Conservation (phyloP, 2,113 vertebrate genomes). For the Micromys minutus region DNA sequence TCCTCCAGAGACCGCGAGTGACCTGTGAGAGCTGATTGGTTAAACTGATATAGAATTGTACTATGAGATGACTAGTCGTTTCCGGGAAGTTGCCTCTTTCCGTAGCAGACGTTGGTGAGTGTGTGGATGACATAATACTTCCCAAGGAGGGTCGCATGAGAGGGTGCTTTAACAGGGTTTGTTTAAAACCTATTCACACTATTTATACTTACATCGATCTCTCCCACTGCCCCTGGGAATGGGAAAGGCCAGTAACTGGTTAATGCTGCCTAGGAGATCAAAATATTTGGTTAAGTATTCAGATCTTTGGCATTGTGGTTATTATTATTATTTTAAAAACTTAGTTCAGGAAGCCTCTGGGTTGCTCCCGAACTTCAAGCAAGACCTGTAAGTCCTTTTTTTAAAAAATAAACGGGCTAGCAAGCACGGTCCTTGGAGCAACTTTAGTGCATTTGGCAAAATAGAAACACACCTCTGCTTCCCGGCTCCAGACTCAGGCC, state of each 20-base stretch:
- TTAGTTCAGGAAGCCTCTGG: background rate
- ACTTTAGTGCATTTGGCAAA: background rate
- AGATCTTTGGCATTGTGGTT: background rate
- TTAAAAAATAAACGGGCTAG: background rate
- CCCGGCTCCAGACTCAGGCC: background rate
- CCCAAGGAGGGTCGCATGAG: background rate
- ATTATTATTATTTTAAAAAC: too few species aligned
- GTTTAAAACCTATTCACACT: background rate
- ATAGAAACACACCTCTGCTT: background rate
- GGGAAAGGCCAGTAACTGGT: background rate
- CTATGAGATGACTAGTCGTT: background rate
- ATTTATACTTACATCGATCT: background rate
- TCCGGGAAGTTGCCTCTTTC: conserved; percentile 1
- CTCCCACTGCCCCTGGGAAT: background rate
- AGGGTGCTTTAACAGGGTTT: background rate
- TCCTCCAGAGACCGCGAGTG: background rate
- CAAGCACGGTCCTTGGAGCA: background rate
- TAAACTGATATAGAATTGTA: background rate
- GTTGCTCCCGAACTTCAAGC: background rate
- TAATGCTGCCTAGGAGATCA: background rate
- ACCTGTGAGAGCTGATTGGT: background rate
- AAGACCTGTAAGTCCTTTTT: background rate
- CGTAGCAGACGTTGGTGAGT: background rate
- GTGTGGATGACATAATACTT: background rate
- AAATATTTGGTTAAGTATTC: conserved; percentile 20